These are phyloP conservation scores for Discoglossus pictus DNA, from an alignment of 2,797 vertebrate genomes.

Conservation along the genomic window DNA sequence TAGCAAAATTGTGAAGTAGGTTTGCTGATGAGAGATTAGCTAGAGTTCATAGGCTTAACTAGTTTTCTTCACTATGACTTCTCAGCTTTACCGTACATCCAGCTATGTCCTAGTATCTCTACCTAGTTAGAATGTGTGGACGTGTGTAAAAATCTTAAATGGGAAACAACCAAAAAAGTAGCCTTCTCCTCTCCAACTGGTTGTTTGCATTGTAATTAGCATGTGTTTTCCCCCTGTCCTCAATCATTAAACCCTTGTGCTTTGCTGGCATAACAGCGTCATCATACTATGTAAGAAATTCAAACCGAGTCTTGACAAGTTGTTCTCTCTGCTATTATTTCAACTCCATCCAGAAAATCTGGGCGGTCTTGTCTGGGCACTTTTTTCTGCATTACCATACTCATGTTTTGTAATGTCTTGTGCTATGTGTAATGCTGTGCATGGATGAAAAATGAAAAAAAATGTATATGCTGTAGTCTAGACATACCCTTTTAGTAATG, in stretches of 20 bases:
- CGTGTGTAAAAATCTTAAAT: constrained; percentile 49
- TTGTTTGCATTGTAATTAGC: constrained; percentile 60
- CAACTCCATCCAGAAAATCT: constrained; percentile 48
- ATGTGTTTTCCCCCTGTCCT: constrained; percentile 49
- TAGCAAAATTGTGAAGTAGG: constrained; percentile 11
- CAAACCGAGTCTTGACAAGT: constrained; percentile 44
- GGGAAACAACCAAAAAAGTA: constrained; percentile 41
- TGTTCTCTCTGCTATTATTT: constrained; percentile 48
- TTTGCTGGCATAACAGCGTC: constrained; percentile 49
- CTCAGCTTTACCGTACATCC: constrained; percentile 47
- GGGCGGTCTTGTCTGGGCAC: constrained; percentile 53
- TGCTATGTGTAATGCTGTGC: constrained; percentile 94
- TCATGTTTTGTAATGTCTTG: constrained; percentile 87
- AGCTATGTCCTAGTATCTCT: constrained; percentile 38
- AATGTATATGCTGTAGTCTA: constrained; percentile 86
- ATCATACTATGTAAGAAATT: constrained; percentile 46
- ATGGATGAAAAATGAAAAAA: constrained; percentile 94
- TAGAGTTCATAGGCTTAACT: constrained; percentile 47
- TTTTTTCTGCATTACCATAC: constrained; percentile 66
- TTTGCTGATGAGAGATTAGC: constrained; percentile 9
- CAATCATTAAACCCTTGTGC: constrained; percentile 48
- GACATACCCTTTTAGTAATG: constrained; percentile 60
- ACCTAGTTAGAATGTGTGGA: constrained; percentile 50
- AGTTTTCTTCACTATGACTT: constrained; percentile 52
- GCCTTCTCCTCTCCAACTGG: constrained; percentile 51